Evolutionary conservation across 2,797 vertebrate species (phyloP), one percentile per base, ranked within the genome.

Genomic region (Bradypodion pumilum): DNA sequence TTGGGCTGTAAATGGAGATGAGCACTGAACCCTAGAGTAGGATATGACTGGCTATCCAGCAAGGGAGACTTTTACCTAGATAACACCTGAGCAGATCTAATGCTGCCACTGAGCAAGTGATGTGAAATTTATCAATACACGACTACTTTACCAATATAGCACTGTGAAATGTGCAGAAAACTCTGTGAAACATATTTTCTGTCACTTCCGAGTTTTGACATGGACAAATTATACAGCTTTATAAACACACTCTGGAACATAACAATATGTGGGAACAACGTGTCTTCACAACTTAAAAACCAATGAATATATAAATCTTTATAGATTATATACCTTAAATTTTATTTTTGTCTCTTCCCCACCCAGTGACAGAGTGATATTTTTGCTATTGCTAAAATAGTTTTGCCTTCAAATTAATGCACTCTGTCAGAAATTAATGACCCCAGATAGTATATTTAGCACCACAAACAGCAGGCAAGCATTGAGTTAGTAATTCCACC

Each of bases 401-500:
- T 91, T 89, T 82, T 82, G 19, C 35, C 32, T 40, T 63, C 70
- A 74, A 91, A 82, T 86, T 88, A 82, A 80, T 83, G 56, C 56
- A 75, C 74, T 82, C 74, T 92, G 85, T 88, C 83, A 92, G 78
- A 88, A 87, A 91, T 86, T 91, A 92, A 93, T 88, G 88, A 92
- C 82, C 91, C 88, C 90, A 91, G 89, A 92, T 86, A 91, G 88
- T 87, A 86, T 86, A 87, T 86, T 94, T 88, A 91, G 88, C 86
- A 88, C 85, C 90, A 85, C 84, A 93, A 91, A 82, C 86, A 92
- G 88, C 79, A 84, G 60, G 90, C 75, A 88, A 87, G 88, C 82
- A 92, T 78, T 7, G 0, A 65, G 80, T 82, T 85, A 92, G 91
- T 89, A 89, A 93, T 49, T n/a, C n/a, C n/a, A n/a, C n/a, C n/a